A percentile compares a stretch with the other conserved stretches of the same genome.
phyloP scores from a whole-genome alignment of 2,797 vertebrate genomes.

The Brotula barbata region DNA sequence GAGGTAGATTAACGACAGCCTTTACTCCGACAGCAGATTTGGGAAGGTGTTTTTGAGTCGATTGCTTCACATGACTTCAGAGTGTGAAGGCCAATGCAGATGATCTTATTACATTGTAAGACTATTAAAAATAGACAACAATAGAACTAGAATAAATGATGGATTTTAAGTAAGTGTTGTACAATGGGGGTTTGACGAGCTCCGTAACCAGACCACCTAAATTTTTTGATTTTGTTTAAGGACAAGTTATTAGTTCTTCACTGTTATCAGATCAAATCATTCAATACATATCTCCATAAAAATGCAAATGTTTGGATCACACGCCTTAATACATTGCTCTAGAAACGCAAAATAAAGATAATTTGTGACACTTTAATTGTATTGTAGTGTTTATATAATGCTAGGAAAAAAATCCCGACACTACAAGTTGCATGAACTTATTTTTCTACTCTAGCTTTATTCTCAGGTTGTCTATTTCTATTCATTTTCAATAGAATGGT shows the following conservation, averaged over 20 bases:
- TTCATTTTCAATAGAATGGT: neutral
- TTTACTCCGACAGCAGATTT: conserved; percentile 54
- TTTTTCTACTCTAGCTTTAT: conserved; percentile 3
- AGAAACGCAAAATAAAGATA: no score
- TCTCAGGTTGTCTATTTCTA: neutral
- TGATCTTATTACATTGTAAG: conserved; percentile 12
- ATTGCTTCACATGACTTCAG: conserved; percentile 34
- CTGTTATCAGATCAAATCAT: no score
- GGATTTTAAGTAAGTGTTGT: neutral
- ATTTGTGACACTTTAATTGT: no score
- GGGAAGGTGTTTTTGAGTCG: conserved; percentile 39
- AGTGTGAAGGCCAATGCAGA: conserved; percentile 26
- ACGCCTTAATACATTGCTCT: no score
- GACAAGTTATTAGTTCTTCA: no score
- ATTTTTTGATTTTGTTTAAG: no score
- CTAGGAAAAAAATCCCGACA: no score
- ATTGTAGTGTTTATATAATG: no score
- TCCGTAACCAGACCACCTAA: neutral
- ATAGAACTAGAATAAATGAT: conserved; percentile 15
- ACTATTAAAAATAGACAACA: conserved; percentile 14
- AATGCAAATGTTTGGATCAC: no score
- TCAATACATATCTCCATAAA: no score
- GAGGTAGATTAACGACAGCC: conserved; percentile 52
- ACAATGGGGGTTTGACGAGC: neutral
- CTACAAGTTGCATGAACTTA: no score